These are phyloP conservation scores for Scarus forsteni DNA, from an alignment of 2,797 vertebrate genomes.

Conservation along the genomic window DNA sequence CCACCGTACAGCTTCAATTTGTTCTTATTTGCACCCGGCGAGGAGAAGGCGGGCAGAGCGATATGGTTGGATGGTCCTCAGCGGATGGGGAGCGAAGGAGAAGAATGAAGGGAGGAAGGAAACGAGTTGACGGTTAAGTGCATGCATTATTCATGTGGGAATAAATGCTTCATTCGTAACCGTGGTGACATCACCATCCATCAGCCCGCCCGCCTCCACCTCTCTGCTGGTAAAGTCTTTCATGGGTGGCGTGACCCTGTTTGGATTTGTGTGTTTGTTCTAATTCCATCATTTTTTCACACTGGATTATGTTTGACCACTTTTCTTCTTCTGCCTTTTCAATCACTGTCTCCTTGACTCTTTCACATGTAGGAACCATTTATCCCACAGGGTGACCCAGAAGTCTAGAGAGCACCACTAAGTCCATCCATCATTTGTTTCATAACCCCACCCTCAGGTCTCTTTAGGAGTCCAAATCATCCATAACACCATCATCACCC, in stretches of 20 bases:
- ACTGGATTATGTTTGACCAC: neutral
- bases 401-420: neutral
- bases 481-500: no score
- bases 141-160: constrained; percentile 64
- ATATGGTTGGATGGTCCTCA: constrained; percentile 54
- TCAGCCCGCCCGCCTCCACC: constrained; percentile 38
- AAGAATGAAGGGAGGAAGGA: constrained; percentile 26
- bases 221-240: neutral
- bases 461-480: no score
- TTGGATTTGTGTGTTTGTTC: constrained; percentile 9
- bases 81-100: constrained; percentile 10
- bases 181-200: constrained; percentile 64
- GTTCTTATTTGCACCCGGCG: constrained; percentile 65
- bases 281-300: neutral
- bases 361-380: no score
- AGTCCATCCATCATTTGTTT: neutral
- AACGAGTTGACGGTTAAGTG: constrained; percentile 43
- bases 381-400: neutral
- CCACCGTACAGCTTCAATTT: constrained; percentile 52
- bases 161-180: constrained; percentile 60
- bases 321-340: neutral
- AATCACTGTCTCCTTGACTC: neutral
- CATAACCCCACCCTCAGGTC: no score
- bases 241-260: constrained; percentile 7
- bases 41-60: constrained; percentile 55